Base-by-base conservation (phyloP, 2,797 vertebrate species). In the Coregonus sp. region DNA sequence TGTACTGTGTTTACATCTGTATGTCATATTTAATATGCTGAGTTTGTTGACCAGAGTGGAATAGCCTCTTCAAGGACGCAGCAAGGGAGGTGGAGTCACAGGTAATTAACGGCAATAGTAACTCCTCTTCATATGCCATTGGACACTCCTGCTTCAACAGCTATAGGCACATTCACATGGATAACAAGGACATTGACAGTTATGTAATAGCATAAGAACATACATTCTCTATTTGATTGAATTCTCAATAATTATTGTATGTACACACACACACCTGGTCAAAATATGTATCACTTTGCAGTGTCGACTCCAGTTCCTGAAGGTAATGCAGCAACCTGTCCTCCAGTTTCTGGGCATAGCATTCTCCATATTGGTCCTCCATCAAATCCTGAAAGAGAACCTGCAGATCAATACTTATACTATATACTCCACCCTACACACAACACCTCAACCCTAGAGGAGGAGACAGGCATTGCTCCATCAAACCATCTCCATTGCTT, bases 251-350 rank as follows among this genome's bases (percentile, higher is more conserved):
- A 59, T 25, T 5, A 40, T 31, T 40, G 5, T 15, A 63, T 18
- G 14, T 31, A 40, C 47, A 12, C 18, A 76, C 52, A 84, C 84
- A 50, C 71, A 94, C 94, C 91, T 89, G 83, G 40, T 93, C 92
- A 5, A 93, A 87, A 82, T 81, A 86, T 1, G 92, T 90, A 0
- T 89, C 87, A 68, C 80, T 85, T 56, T 86, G 89, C 59, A 94
- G 50, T 3, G 69, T 77, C 1, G 80, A 63, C 68, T 93, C 84
- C 75, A 95, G 75, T 73, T 83, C 0, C 0, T 79, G 85, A 0
- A 95, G 89, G 61, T 94, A 95, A 47, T 88, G 81, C 51, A 89
- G 81, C 71, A 94, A 81, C 56, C 93, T 75, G n/a, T 95, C 92
- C 70, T 94, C 92, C 1, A 94, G 84, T 75, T 89, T 94, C 78